A percentile compares a stretch with the other conserved stretches of the same genome.
These are phyloP conservation scores for Drosophila tripunctata DNA, from an alignment of 2,888 invertebrate genomes.

Conservation along the genomic window DNA sequence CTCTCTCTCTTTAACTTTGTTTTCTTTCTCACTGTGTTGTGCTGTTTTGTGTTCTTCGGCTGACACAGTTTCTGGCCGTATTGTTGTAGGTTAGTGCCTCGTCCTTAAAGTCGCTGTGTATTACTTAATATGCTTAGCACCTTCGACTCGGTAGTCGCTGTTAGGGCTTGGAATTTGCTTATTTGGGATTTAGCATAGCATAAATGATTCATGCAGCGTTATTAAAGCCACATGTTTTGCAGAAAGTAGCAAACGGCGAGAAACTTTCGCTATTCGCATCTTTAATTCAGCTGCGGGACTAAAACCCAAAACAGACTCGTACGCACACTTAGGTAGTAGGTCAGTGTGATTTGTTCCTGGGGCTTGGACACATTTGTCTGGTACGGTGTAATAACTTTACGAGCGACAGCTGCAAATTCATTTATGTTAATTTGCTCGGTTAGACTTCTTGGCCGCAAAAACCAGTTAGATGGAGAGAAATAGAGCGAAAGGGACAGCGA, in stretches of 20 bases:
- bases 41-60: slow-evolving; percentile 33
- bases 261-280: slow-evolving; percentile 59
- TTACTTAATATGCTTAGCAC: slow-evolving; percentile 75
- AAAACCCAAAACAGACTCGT: slow-evolving; percentile 11
- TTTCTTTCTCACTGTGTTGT: slow-evolving; percentile 15
- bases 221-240: slow-evolving; percentile 69
- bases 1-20: neutral
- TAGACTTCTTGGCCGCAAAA: slow-evolving; percentile 67
- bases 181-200: slow-evolving; percentile 63
- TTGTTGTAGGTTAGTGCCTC: slow-evolving; percentile 78
- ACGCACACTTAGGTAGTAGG: slow-evolving; percentile 50
- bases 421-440: slow-evolving; percentile 76
- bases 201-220: slow-evolving; percentile 74
- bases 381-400: slow-evolving; percentile 52
- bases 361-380: slow-evolving; percentile 53
- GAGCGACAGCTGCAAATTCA: slow-evolving; percentile 77
- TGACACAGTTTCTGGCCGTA: slow-evolving; percentile 62
- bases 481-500: neutral
- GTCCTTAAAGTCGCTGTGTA: slow-evolving; percentile 58
- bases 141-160: slow-evolving; percentile 34
- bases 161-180: slow-evolving; percentile 18
- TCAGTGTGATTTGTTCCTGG: slow-evolving; percentile 65
- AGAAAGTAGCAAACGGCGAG: neutral
- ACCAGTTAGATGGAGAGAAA: slow-evolving; percentile 25
- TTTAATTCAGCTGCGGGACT: slow-evolving; percentile 49